A percentile compares a stretch with the other conserved stretches of the same genome.
Evolutionary conservation across 2,888 invertebrate species (phyloP).

Genomic region (Calliphora vomitoria): DNA sequence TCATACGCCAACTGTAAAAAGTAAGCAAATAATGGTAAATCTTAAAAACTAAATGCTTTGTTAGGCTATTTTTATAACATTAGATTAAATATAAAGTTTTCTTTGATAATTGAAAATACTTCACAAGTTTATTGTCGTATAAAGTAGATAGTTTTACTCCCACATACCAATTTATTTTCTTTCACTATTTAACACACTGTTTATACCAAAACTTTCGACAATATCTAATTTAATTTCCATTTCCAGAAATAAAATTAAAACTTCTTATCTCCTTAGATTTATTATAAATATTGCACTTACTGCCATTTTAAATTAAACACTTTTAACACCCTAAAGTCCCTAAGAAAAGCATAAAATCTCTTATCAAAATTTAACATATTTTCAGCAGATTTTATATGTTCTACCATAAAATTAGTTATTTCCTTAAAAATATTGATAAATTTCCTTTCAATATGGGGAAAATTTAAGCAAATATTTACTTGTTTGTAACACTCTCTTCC

Average conservation of each 20-base stretch:
- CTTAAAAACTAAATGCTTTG: background rate
- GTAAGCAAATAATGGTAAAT: background rate
- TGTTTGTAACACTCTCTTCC: background rate
- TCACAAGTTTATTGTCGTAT: too few relatives aligned
- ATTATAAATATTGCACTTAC: background rate
- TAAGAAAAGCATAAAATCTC: conserved; percentile 18
- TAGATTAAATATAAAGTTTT: too few relatives aligned
- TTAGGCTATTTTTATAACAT: too few relatives aligned
- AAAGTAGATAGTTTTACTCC: too few relatives aligned
- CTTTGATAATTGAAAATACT: too few relatives aligned
- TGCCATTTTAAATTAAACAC: conserved; percentile 5
- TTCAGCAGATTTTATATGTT: background rate
- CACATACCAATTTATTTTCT: too few relatives aligned
- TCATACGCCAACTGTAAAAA: conserved; percentile 22
- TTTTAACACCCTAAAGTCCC: background rate
- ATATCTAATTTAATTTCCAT: background rate
- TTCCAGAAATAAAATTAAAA: background rate
- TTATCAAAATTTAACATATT: conserved; percentile 50
- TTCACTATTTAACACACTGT: too few relatives aligned
- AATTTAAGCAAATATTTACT: conserved; percentile 45
- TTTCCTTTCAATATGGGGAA: conserved; percentile 53
- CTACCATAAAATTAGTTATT: conserved; percentile 46
- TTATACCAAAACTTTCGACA: background rate
- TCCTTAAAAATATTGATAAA: conserved; percentile 54
- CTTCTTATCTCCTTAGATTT: background rate